A percentile compares a stretch with the other conserved stretches of the same genome.
These are phyloP conservation scores for Hydropsyche tenuis DNA, from an alignment of 1,140 invertebrate species.

Conservation along the genomic window DNA sequence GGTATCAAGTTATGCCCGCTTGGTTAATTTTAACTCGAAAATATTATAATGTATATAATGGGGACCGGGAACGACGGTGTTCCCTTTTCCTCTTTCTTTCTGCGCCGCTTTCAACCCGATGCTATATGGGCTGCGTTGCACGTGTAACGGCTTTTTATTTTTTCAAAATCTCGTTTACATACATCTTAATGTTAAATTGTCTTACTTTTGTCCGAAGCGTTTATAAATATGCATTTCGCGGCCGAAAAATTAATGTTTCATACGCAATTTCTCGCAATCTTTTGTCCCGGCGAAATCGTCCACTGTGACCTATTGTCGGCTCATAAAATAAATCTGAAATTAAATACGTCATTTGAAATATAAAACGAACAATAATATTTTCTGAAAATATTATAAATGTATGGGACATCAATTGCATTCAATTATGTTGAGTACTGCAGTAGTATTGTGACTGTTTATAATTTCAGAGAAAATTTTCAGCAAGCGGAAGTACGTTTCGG, in stretches of 20 bases:
- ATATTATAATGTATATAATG: conserved; percentile 46
- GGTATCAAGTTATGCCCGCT: conserved; percentile 48
- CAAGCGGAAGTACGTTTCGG: background rate
- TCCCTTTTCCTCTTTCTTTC: conserved; percentile 24
- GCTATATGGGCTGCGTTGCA: conserved; percentile 17
- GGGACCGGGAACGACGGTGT: conserved; percentile 3
- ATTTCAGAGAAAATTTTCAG: no score
- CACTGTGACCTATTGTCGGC: no score
- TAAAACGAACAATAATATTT: no score
- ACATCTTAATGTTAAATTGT: conserved; percentile 25
- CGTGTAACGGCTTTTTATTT: background rate
- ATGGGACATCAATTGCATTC: no score
- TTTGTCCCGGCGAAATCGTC: no score
- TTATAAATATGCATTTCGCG: conserved; percentile 16
- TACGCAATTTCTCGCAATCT: no score
- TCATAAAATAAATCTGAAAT: no score
- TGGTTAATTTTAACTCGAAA: conserved; percentile 50
- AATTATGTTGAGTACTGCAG: no score
- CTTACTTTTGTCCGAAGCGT: conserved; percentile 18
- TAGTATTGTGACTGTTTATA: no score
- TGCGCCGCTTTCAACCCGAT: conserved; percentile 12
- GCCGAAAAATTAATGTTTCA: no score
- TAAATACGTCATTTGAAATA: no score
- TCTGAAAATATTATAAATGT: no score
- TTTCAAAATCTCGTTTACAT: conserved; percentile 18